phyloP scores from a whole-genome alignment of 2,113 vertebrate species.

The Heterotis niloticus region DNA sequence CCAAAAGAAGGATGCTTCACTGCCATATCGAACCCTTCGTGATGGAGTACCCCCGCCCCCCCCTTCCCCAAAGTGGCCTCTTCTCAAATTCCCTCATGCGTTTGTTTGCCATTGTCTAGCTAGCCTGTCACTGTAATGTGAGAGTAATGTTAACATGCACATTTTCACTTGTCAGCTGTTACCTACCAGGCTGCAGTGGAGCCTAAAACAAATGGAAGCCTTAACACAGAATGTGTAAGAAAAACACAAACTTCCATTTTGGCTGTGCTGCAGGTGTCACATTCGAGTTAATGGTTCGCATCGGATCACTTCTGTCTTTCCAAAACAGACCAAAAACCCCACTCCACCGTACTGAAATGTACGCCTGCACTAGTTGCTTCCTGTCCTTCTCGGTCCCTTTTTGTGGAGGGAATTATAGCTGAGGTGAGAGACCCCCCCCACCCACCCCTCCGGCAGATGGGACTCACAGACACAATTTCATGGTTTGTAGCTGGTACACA shows the following conservation, averaged over 20 bases:
- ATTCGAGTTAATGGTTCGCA: background rate
- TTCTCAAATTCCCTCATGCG: background rate
- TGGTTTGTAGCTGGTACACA: constrained; percentile 50
- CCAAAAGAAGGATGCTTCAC: background rate
- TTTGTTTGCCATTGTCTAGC: background rate
- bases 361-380: constrained; percentile 35
- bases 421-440: constrained; percentile 30
- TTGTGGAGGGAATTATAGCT: constrained; percentile 33
- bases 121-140: background rate
- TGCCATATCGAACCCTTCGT: background rate
- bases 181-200: background rate
- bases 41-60: background rate
- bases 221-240: background rate
- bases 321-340: constrained; percentile 39
- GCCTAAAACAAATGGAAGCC: background rate
- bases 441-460: constrained; percentile 37
- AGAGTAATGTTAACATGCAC: background rate
- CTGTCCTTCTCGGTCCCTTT: constrained; percentile 17
- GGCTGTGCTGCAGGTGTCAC: constrained; percentile 18
- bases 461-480: constrained; percentile 54
- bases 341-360: constrained; percentile 30
- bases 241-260: background rate
- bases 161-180: background rate
- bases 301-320: constrained; percentile 26
- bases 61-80: background rate